Evolutionary conservation across 2,888 invertebrate genomes (phyloP).

Genomic region (Platycheirus albimanus): DNA sequence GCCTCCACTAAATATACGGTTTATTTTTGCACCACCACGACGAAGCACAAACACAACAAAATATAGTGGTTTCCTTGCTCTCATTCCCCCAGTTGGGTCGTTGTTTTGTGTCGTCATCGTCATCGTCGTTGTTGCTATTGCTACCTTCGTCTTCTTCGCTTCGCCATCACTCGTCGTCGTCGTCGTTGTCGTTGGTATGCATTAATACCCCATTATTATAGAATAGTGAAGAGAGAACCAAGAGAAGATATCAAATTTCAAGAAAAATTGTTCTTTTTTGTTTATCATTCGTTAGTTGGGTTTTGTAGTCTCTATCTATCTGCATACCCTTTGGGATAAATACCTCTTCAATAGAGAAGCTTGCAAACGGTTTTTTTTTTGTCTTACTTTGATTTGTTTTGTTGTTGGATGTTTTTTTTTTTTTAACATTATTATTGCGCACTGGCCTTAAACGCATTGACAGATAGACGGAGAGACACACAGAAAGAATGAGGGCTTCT

Average conservation of each 20-base stretch:
- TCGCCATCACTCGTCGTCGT: background rate
- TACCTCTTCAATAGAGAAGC: slow-evolving; percentile 68
- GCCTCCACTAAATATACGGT: slow-evolving; percentile 57
- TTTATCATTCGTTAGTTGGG: slow-evolving; percentile 52
- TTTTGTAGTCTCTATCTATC: slow-evolving; percentile 51
- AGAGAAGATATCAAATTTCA: slow-evolving; percentile 68
- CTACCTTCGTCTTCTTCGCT: slow-evolving; percentile 23
- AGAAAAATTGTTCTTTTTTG: slow-evolving; percentile 69
- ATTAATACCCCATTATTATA: slow-evolving; percentile 73
- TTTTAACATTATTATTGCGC: slow-evolving; percentile 73
- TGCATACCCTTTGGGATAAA: slow-evolving; percentile 61
- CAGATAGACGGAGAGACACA: slow-evolving; percentile 55
- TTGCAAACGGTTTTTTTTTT: slow-evolving; percentile 56
- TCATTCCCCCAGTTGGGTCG: slow-evolving; percentile 36
- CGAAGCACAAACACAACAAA: slow-evolving; percentile 20
- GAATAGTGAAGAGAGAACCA: slow-evolving; percentile 66
- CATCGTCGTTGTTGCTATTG: too few relatives aligned
- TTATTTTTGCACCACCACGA: slow-evolving; percentile 54
- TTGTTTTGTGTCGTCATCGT: slow-evolving; percentile 54
- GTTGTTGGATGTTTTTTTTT: slow-evolving; percentile 39
- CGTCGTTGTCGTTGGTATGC: slow-evolving; percentile 59
- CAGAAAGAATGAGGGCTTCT: slow-evolving; percentile 60
- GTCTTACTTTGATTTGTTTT: slow-evolving; percentile 49
- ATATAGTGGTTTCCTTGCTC: slow-evolving; percentile 29
- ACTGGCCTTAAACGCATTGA: slow-evolving; percentile 75